These are phyloP conservation scores for Wiebesia pumilae DNA, from an alignment of 1,140 invertebrate species.

Conservation along the genomic window DNA sequence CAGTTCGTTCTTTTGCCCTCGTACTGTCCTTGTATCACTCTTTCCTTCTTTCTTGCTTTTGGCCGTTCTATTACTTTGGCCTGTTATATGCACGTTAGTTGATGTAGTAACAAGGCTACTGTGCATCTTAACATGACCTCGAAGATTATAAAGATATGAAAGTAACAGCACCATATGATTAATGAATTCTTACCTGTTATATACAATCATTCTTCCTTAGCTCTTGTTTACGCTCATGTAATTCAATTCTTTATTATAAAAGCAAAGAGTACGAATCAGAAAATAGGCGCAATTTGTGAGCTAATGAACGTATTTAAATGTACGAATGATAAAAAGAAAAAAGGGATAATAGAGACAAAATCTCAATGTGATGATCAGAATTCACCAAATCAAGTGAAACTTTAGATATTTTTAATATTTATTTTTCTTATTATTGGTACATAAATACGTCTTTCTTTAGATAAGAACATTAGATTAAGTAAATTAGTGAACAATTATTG, in stretches of 20 bases:
- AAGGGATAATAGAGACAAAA: neutral
- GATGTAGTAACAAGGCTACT: conserved; percentile 8
- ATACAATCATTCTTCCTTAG: conserved; percentile 51
- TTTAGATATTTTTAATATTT: neutral
- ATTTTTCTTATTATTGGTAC: neutral
- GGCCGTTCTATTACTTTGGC: neutral
- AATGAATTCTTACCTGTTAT: conserved; percentile 59
- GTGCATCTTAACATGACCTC: conserved; percentile 7
- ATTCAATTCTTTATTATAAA: conserved; percentile 29
- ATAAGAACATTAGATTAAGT: too few species aligned
- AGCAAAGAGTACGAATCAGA: neutral
- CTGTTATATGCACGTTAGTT: neutral
- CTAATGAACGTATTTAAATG: conserved; percentile 1
- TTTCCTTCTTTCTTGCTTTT: neutral
- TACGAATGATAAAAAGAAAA: too few species aligned
- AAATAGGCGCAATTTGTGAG: neutral
- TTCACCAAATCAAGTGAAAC: neutral
- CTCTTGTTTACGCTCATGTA: neutral
- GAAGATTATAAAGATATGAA: conserved; percentile 55
- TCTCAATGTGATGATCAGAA: conserved; percentile 22
- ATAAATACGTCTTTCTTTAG: too few species aligned
- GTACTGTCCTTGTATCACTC: neutral
- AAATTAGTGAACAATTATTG: too few species aligned
- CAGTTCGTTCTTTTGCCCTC: neutral
- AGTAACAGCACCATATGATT: conserved; percentile 62